These are phyloP conservation scores for Deroptyus accipitrinus DNA, from an alignment of 2,113 vertebrate species.

Conservation along the genomic window DNA sequence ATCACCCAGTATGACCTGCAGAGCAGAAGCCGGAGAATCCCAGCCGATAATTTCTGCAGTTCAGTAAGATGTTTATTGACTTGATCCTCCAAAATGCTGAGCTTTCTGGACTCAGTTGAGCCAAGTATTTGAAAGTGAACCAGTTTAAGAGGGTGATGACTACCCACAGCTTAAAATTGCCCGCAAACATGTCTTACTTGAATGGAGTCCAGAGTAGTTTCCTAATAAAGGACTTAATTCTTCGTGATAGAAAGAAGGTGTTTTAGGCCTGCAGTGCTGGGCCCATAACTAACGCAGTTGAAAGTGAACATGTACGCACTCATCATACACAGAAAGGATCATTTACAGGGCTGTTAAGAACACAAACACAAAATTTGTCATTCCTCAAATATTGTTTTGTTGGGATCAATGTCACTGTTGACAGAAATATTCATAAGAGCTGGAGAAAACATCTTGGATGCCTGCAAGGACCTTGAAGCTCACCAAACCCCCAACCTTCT, in stretches of 20 bases:
- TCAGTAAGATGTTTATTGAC: background rate
- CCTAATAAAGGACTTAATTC: background rate
- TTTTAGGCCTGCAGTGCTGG: background rate
- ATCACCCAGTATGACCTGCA: background rate
- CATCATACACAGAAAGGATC: background rate
- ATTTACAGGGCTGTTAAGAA: background rate
- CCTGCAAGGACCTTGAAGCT: background rate
- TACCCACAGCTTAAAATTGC: background rate
- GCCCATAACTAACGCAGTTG: background rate
- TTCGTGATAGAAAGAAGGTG: background rate
- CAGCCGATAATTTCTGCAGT: background rate
- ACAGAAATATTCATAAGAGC: background rate
- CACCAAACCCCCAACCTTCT: background rate
- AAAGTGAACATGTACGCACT: background rate
- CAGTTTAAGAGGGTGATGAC: background rate
- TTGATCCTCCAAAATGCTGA: constrained; percentile 9
- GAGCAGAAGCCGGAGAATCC: background rate
- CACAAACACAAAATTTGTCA: background rate
- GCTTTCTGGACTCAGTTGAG: background rate
- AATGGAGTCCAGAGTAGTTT: background rate
- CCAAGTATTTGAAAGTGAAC: background rate
- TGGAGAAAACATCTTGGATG: background rate
- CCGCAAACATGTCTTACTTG: background rate
- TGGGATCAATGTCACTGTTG: background rate
- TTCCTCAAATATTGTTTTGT: background rate